Evolutionary conservation across 2,113 vertebrate genomes (phyloP).

Genomic region (Trichechus manatus): DNA sequence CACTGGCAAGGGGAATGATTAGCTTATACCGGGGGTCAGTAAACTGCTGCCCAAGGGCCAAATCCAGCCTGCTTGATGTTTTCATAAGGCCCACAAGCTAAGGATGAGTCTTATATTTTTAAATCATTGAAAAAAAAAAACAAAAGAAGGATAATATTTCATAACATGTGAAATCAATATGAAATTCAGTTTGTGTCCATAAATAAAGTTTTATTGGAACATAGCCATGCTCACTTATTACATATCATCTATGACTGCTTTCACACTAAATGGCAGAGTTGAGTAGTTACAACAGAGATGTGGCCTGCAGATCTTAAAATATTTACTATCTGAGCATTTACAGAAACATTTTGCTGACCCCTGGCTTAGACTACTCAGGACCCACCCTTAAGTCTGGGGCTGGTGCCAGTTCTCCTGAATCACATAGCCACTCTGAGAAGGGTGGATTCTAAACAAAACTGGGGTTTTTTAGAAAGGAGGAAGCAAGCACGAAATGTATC

Average conservation of each 20-base stretch:
- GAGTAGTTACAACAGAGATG: neutral
- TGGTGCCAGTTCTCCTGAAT: neutral
- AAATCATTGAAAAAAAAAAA: neutral
- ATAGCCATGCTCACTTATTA: neutral
- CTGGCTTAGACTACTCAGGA: neutral
- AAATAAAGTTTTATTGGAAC: neutral
- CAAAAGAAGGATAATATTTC: neutral
- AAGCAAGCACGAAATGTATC: neutral
- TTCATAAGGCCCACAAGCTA: neutral
- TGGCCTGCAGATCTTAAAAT: neutral
- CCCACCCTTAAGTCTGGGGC: neutral
- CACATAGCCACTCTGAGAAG: neutral
- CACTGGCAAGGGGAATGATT: neutral
- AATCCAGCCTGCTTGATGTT: neutral
- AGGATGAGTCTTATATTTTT: conserved; percentile 2
- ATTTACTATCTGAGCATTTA: neutral
- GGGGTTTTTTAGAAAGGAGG: neutral
- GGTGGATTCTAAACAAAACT: neutral
- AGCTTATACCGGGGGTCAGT: neutral
- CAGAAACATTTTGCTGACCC: neutral
- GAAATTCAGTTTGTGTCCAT: neutral
- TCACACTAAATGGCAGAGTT: neutral
- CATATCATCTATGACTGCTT: neutral
- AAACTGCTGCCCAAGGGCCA: neutral
- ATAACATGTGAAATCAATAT: neutral